Conservation (phyloP, 2,113 vertebrate species). For the Antechinus stuartii region DNA sequence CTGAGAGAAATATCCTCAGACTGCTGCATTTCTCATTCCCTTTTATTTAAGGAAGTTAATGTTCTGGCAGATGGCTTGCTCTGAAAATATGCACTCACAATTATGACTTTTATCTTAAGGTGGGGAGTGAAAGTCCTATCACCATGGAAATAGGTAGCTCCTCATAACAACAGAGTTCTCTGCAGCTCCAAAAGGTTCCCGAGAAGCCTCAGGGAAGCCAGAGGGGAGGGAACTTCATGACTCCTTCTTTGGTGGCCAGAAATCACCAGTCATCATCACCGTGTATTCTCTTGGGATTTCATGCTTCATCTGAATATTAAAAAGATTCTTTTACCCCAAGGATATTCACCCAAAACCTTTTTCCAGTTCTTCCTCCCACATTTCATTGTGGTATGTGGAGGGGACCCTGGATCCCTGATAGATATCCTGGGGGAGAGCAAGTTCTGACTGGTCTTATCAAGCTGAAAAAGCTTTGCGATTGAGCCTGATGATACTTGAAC, state of each 20-base stretch:
- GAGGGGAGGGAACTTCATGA: background rate
- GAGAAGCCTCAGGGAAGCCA: background rate
- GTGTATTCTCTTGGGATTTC: slow-evolving; percentile 66
- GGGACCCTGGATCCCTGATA: background rate
- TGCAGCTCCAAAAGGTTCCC: slow-evolving; percentile 33
- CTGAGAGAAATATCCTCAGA: background rate
- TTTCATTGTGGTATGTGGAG: background rate
- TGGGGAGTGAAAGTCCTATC: slow-evolving; percentile 55
- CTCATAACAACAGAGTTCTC: slow-evolving; percentile 48
- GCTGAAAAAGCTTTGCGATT: background rate
- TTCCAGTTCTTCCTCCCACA: background rate
- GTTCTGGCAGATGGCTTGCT: slow-evolving; percentile 18
- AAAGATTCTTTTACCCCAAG: slow-evolving; percentile 70
- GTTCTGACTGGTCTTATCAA: background rate
- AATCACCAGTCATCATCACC: slow-evolving; percentile 51
- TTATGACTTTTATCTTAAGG: slow-evolving; percentile 55
- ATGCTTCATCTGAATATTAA: slow-evolving; percentile 70
- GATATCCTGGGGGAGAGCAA: background rate
- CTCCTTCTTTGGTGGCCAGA: background rate
- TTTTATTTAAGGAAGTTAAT: slow-evolving; percentile 67
- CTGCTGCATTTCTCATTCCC: slow-evolving; percentile 53
- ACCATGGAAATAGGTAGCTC: slow-evolving; percentile 49
- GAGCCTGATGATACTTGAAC: background rate
- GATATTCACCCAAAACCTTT: slow-evolving; percentile 72
- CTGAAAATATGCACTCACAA: slow-evolving; percentile 6